Conservation (phyloP, 2,797 vertebrate genomes). For the Fringilla coelebs region DNA sequence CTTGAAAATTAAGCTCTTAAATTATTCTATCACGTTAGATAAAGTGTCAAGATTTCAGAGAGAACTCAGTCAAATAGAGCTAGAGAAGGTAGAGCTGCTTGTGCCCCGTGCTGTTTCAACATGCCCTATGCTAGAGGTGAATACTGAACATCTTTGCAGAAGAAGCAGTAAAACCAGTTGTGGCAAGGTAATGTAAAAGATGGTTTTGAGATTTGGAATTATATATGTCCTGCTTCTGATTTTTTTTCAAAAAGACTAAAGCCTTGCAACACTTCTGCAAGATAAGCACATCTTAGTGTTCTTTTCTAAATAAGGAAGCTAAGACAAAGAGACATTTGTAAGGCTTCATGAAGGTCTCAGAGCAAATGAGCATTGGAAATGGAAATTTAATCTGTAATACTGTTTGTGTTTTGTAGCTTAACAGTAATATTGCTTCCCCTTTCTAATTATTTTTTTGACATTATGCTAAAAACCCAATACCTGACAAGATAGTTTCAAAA, state of each 20-base stretch:
- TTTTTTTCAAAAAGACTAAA: not conserved
- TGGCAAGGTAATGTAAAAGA: not conserved
- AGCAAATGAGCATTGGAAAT: not conserved
- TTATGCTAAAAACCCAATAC: not conserved
- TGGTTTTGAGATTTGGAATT: not conserved
- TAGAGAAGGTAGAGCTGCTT: not conserved
- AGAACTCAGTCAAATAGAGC: not conserved
- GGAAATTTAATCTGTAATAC: not conserved
- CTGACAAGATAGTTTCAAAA: not conserved
- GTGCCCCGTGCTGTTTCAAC: not conserved
- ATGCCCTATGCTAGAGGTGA: not conserved
- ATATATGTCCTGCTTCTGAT: not conserved
- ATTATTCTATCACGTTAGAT: not conserved
- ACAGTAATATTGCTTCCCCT: not conserved
- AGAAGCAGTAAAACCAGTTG: constrained; percentile 34
- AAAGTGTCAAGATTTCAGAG: not conserved
- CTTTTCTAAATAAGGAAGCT: not conserved
- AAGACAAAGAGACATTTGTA: not conserved
- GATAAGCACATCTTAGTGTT: not conserved
- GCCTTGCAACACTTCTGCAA: not conserved
- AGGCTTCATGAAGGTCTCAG: not conserved
- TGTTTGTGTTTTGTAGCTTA: not conserved
- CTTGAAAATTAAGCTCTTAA: not conserved
- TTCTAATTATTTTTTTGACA: not conserved
- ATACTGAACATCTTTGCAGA: not conserved